Evolutionary conservation across 2,888 invertebrate genomes (phyloP).

Genomic region (Acanthococcus lagerstroemiae): DNA sequence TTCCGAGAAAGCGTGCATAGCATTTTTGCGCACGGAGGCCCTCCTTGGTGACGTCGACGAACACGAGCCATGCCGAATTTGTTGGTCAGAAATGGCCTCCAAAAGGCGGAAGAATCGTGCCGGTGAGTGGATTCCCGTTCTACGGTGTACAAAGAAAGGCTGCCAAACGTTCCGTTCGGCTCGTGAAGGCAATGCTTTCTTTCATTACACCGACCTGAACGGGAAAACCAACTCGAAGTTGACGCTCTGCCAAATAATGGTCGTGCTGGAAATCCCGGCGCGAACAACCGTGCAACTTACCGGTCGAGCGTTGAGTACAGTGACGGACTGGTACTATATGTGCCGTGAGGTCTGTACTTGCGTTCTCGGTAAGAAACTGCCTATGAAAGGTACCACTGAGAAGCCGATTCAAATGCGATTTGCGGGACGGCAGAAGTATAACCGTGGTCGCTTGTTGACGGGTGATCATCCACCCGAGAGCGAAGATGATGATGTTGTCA

Average conservation of each 20-base stretch:
- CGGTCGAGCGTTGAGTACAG: neutral
- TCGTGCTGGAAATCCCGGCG: neutral
- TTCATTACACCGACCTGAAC: neutral
- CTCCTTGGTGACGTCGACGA: too few species aligned
- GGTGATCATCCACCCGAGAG: neutral
- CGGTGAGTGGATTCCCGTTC: neutral
- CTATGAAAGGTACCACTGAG: neutral
- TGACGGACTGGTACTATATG: neutral
- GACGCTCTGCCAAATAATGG: too few species aligned
- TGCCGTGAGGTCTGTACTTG: conserved; percentile 8
- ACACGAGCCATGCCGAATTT: too few species aligned
- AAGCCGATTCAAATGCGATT: conserved; percentile 5
- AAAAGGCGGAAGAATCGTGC: neutral
- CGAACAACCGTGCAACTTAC: neutral
- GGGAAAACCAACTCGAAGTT: too few species aligned
- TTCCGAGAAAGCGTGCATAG: too few species aligned
- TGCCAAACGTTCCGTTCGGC: neutral
- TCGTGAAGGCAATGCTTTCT: neutral
- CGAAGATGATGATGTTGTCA: neutral
- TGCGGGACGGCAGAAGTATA: neutral
- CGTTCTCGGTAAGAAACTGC: neutral
- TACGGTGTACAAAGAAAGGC: neutral
- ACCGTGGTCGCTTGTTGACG: neutral
- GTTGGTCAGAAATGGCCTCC: too few species aligned
- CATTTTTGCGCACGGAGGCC: too few species aligned